phyloP scores from a whole-genome alignment of 2,113 vertebrate genomes.

The Petromus typicus region DNA sequence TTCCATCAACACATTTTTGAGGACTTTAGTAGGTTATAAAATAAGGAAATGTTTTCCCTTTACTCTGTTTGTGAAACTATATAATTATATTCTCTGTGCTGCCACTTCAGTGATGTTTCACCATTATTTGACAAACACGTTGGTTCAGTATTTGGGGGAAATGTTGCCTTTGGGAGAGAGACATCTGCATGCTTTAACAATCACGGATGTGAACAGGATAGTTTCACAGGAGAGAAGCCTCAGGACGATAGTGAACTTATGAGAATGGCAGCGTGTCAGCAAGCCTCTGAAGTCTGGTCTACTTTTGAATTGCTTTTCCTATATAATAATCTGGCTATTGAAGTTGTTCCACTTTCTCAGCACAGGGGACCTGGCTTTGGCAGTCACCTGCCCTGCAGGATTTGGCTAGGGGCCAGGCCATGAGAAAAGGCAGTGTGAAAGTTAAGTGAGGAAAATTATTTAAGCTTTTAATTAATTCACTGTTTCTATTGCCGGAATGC shows the following conservation, averaged over 20 bases:
- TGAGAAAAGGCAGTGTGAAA: slow-evolving; percentile 30
- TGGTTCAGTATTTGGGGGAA: not conserved
- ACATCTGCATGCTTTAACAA: accelerated
- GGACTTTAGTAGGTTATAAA: not conserved
- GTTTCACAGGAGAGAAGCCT: accelerated
- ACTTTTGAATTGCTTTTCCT: slow-evolving; percentile 35
- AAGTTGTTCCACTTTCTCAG: not conserved
- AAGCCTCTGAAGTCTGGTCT: not conserved
- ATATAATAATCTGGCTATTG: slow-evolving; percentile 22
- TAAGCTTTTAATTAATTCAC: slow-evolving; percentile 74
- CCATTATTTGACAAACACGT: slow-evolving; percentile 66
- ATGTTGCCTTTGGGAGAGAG: slow-evolving; percentile 34
- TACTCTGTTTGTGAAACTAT: not conserved
- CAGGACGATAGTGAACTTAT: not conserved
- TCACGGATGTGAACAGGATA: accelerated
- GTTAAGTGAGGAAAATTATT: slow-evolving; percentile 58
- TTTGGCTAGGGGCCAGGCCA: slow-evolving; percentile 72
- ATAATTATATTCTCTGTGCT: slow-evolving; percentile 34
- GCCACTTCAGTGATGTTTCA: slow-evolving; percentile 43
- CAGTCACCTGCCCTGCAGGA: slow-evolving; percentile 15
- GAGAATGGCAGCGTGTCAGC: not conserved
- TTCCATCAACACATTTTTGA: slow-evolving; percentile 15
- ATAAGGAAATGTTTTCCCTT: not conserved
- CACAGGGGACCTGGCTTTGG: slow-evolving; percentile 46
- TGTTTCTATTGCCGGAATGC: not conserved